Evolutionary conservation across 2,888 invertebrate species (phyloP).

Genomic region (Loripinus fragilis): DNA sequence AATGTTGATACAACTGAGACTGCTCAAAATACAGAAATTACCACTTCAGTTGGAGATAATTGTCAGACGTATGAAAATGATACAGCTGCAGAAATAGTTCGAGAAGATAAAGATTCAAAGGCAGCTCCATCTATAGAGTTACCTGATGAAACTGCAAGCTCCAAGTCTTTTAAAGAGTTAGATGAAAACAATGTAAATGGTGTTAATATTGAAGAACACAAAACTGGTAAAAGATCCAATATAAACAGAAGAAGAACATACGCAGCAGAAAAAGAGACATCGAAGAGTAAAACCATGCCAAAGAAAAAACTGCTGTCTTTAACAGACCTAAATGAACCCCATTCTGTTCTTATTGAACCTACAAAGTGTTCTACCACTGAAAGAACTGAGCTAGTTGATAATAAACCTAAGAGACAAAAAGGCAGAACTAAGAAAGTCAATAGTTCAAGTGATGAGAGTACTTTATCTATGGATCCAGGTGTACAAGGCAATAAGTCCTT

Average conservation of each 20-base stretch:
- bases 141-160: too few species aligned
- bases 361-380: conserved; percentile 52
- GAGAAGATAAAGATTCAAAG: too few species aligned
- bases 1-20: not conserved
- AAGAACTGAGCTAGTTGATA: conserved; percentile 29
- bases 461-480: not conserved
- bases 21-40: too few species aligned
- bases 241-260: not conserved
- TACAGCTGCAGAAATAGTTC: too few species aligned
- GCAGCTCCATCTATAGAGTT: too few species aligned
- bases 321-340: conserved; percentile 56
- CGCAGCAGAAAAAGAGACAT: not conserved
- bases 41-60: too few species aligned
- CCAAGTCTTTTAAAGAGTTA: too few species aligned
- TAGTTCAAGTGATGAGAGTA: not conserved
- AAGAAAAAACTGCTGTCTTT: conserved; percentile 67
- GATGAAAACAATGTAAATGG: not conserved
- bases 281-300: conserved; percentile 35
- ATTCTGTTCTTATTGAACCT: conserved; percentile 62
- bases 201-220: not conserved
- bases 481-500: not conserved
- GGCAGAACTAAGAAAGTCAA: conserved; percentile 6
- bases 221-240: not conserved
- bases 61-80: too few species aligned
- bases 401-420: not conserved